Percentiles rank a stretch among this genome's conserved stretches.
phyloP scores from a whole-genome alignment of 30 jellyfish, hydroid and myxozoan genomes.

The Pelagia noctiluca region DNA sequence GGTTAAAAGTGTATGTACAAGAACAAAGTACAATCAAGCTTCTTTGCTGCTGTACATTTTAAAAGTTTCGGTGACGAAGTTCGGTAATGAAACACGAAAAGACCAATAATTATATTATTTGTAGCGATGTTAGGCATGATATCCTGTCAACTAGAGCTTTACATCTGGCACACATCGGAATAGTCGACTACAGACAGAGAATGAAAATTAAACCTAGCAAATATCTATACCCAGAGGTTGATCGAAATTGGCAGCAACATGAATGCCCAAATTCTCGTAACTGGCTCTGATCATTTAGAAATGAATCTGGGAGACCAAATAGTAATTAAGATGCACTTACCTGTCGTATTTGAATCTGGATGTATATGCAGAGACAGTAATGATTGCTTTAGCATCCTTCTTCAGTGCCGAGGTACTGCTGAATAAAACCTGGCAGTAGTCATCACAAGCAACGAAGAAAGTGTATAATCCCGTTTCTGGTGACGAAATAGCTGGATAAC shows the following conservation, averaged over 20 bases:
- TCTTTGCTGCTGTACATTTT: no score
- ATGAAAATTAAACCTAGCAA: neutral
- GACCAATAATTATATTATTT: no score
- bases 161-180: neutral
- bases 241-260: no score
- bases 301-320: neutral
- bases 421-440: slow-evolving; percentile 71
- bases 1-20: no score
- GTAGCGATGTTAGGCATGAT: no score
- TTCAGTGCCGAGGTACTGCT: slow-evolving; percentile 41
- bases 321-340: slow-evolving; percentile 20
- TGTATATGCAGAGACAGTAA: slow-evolving; percentile 43
- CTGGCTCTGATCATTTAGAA: neutral
- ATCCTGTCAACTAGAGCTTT: neutral
- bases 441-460: slow-evolving; percentile 77
- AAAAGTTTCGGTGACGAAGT: no score
- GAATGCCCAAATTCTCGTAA: neutral
- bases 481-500: slow-evolving; percentile 72
- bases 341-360: slow-evolving; percentile 66
- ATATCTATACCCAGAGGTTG: neutral
- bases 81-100: no score
- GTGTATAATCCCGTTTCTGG: slow-evolving; percentile 82
- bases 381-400: slow-evolving; percentile 44
- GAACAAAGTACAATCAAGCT: no score
- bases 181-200: neutral